A percentile compares a stretch with the other conserved stretches of the same genome.
These are phyloP conservation scores for Euplagia quadripunctaria DNA, from an alignment of 2,888 invertebrate genomes.

Conservation along the genomic window DNA sequence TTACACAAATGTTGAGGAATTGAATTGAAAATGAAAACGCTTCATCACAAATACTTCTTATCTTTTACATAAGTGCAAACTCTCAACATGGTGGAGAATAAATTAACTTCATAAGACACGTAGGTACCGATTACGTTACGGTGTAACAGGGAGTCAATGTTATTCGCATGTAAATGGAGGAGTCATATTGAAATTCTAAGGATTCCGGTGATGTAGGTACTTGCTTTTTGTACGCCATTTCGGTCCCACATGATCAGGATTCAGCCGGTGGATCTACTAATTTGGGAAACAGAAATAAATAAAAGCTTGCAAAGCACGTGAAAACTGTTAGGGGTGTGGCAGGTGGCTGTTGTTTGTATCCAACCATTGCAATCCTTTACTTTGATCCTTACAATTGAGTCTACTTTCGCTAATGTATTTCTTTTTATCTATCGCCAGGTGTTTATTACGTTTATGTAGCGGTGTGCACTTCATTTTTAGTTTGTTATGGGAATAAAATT, in stretches of 20 bases:
- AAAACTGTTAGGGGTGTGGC: not conserved
- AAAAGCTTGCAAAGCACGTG: not conserved
- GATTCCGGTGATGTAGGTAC: constrained; percentile 75
- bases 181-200: constrained; percentile 82
- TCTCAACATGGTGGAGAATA: too few species aligned
- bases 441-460: not conserved
- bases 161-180: constrained; percentile 79
- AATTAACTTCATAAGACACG: not conserved
- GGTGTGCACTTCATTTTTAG: too few species aligned
- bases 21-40: too few species aligned
- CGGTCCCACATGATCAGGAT: constrained; percentile 56
- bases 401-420: not conserved
- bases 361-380: not conserved
- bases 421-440: not conserved
- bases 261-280: constrained; percentile 33
- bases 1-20: too few species aligned
- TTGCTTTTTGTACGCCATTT: constrained; percentile 71
- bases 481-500: too few species aligned
- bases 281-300: constrained; percentile 20
- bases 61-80: too few species aligned
- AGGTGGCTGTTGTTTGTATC: not conserved
- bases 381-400: not conserved
- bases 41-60: too few species aligned
- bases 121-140: constrained; percentile 5
- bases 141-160: constrained; percentile 18